Evolutionary conservation across 2,888 invertebrate genomes (phyloP).

Genomic region (Loripinus fragilis): DNA sequence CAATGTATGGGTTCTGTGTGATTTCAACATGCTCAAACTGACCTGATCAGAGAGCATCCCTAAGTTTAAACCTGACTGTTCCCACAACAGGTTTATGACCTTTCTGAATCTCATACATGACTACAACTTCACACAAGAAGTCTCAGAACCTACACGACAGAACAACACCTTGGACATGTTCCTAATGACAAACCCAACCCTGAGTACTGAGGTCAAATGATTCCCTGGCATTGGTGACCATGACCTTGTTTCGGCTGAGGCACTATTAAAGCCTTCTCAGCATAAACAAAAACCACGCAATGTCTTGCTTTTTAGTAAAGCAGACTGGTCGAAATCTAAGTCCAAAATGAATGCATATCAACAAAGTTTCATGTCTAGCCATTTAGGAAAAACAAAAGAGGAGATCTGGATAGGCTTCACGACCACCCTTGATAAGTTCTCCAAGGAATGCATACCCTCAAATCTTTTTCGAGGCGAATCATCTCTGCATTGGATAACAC

Average conservation of each 20-base stretch:
- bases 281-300: no score
- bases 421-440: background rate
- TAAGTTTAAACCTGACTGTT: background rate
- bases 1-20: background rate
- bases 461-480: background rate
- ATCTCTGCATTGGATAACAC: no score
- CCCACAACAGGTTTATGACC: background rate
- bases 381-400: background rate
- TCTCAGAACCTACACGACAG: background rate
- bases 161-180: background rate
- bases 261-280: no score
- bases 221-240: constrained; percentile 6
- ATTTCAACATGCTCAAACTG: background rate
- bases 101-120: background rate
- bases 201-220: background rate
- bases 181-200: background rate
- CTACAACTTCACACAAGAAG: background rate
- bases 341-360: background rate
- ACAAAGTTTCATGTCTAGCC: background rate
- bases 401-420: background rate
- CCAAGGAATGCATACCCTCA: background rate
- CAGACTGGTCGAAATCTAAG: background rate
- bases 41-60: background rate
- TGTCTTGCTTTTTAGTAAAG: background rate
- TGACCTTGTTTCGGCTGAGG: no score